Conservation (phyloP, 2,797 vertebrate species). For the Spatula versicolor region DNA sequence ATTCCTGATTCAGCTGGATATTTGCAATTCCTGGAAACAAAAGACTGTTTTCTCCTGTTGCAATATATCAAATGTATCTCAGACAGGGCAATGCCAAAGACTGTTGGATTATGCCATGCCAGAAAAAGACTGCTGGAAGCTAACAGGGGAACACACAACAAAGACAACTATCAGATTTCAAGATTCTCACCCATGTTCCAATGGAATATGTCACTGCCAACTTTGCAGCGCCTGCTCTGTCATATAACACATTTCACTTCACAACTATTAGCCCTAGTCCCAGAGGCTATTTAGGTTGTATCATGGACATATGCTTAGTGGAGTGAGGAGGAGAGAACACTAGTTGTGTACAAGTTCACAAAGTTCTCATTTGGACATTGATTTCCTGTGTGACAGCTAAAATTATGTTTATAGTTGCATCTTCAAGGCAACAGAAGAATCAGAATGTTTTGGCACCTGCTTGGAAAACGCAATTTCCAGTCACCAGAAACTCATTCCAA, state of each 20-base stretch:
- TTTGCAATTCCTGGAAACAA: neutral
- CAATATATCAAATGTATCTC: neutral
- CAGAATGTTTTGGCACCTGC: neutral
- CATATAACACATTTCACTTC: neutral
- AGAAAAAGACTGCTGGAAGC: neutral
- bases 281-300: neutral
- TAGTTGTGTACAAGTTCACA: neutral
- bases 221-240: neutral
- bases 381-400: neutral
- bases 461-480: neutral
- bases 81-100: neutral
- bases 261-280: neutral
- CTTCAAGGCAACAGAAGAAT: neutral
- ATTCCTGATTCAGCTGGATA: neutral
- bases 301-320: neutral
- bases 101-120: neutral
- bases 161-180: neutral
- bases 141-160: neutral
- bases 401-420: neutral
- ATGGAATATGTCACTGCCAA: neutral
- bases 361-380: neutral
- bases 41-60: neutral
- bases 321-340: neutral
- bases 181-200: neutral
- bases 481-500: neutral